A percentile compares a stretch with the other conserved stretches of the same genome.
phyloP scores from a whole-genome alignment of 1,140 invertebrate genomes.

The Pinna nobilis region DNA sequence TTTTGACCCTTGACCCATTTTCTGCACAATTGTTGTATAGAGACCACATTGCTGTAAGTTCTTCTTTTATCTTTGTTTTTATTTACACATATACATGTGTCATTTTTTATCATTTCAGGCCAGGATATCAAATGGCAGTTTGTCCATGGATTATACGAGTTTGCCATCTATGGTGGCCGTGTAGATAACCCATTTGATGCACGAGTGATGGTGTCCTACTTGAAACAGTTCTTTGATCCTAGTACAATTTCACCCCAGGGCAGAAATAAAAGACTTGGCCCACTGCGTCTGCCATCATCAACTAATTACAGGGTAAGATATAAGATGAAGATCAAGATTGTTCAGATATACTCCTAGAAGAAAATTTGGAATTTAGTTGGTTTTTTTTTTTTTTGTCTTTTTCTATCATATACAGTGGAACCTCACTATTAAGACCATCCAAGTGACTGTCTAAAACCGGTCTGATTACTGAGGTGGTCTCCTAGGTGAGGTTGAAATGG shows the following conservation, averaged over 20 bases:
- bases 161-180: conserved; percentile 91
- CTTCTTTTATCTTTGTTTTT: not conserved
- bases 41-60: too few relatives aligned
- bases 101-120: conserved; percentile 44
- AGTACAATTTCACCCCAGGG: conserved; percentile 76
- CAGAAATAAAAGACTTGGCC: conserved; percentile 76
- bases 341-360: too few relatives aligned
- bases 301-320: conserved; percentile 75
- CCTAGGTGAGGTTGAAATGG: too few relatives aligned
- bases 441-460: too few relatives aligned
- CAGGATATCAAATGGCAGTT: conserved; percentile 82
- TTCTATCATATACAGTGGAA: too few relatives aligned
- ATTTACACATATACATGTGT: not conserved
- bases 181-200: conserved; percentile 89
- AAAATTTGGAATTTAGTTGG: too few relatives aligned
- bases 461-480: too few relatives aligned
- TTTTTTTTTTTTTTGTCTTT: too few relatives aligned
- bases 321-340: not conserved
- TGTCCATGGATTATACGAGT: conserved; percentile 86
- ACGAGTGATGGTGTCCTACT: conserved; percentile 83
- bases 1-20: too few relatives aligned
- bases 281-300: conserved; percentile 70
- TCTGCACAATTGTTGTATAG: too few relatives aligned
- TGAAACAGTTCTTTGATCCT: conserved; percentile 83
- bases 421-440: too few relatives aligned